Evolutionary conservation across 2,797 vertebrate genomes (phyloP).

Genomic region (Epinephelus coioides): DNA sequence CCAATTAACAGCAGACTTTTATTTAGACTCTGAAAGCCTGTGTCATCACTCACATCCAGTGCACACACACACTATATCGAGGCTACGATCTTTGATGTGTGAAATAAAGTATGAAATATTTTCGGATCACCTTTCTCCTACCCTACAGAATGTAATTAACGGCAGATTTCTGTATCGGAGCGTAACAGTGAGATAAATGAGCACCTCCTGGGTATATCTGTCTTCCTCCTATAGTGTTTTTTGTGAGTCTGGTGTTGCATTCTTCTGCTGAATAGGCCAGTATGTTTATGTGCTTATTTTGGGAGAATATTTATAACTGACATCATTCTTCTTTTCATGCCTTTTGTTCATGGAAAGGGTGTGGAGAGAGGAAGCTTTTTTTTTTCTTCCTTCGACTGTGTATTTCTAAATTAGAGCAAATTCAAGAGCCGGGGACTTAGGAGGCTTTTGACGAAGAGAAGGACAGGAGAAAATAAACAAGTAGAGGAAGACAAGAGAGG

Average conservation of each 20-base stretch:
- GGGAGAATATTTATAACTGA: constrained; percentile 40
- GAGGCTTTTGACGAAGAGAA: constrained; percentile 48
- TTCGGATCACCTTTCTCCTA: constrained; percentile 31
- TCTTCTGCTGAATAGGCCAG: constrained; percentile 36
- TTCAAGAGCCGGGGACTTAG: constrained; percentile 30
- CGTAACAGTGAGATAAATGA: constrained; percentile 45
- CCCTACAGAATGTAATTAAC: constrained; percentile 42
- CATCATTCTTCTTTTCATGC: constrained; percentile 39
- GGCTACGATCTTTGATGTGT: constrained; percentile 42
- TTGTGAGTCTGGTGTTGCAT: constrained; percentile 2
- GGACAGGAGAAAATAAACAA: constrained; percentile 5
- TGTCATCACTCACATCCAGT: constrained; percentile 43
- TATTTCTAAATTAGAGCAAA: constrained; percentile 59
- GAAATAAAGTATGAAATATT: constrained; percentile 44
- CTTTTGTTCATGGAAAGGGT: constrained; percentile 5
- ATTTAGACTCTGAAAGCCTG: constrained; percentile 27
- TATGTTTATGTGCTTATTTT: constrained; percentile 23
- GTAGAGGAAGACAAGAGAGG: constrained; percentile 7
- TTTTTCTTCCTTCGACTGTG: constrained; percentile 5
- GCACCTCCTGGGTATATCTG: constrained; percentile 14
- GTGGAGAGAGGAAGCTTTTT: background rate
- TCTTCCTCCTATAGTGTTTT: constrained; percentile 15
- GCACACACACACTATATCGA: background rate
- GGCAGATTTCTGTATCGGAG: constrained; percentile 29
- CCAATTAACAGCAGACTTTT: constrained; percentile 60